phyloP scores from a whole-genome alignment of 1,140 invertebrate genomes.

The Drosophila varians region DNA sequence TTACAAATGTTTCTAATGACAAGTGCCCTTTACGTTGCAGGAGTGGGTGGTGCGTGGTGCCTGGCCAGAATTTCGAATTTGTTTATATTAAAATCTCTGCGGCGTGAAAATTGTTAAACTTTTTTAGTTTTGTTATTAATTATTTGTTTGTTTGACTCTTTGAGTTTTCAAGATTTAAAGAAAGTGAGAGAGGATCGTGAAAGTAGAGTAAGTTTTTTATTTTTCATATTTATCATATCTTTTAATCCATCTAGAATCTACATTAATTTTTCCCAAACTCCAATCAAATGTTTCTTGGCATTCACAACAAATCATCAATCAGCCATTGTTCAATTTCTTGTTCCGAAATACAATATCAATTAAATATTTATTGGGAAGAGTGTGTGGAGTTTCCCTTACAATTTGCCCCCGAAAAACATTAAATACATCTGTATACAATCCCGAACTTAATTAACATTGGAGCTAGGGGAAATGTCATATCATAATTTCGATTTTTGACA shows the following conservation, averaged over 20 bases:
- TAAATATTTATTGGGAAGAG: conserved; percentile 66
- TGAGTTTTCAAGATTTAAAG: conserved; percentile 3
- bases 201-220: not conserved
- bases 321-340: conserved; percentile 25
- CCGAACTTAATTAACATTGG: conserved; percentile 45
- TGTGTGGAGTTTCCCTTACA: conserved; percentile 42
- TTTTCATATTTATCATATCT: not conserved
- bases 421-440: conserved; percentile 47
- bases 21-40: conserved; percentile 51
- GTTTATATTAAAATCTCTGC: conserved; percentile 49
- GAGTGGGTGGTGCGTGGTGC: not conserved
- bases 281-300: not conserved
- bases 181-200: too few relatives aligned
- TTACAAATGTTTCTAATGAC: conserved; percentile 73
- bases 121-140: conserved; percentile 40
- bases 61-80: conserved; percentile 29
- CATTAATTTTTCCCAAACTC: not conserved
- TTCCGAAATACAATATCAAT: conserved; percentile 55
- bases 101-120: conserved; percentile 4
- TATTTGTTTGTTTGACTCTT: conserved; percentile 32
- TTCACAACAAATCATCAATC: conserved; percentile 53
- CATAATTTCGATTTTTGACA: conserved; percentile 55
- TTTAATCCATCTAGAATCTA: not conserved
- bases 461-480: conserved; percentile 40
- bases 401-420: conserved; percentile 32